A percentile compares a stretch with the other conserved stretches of the same genome.
These are phyloP conservation scores for Lutraria rhynchaena DNA, from an alignment of 1,140 invertebrate genomes.

Conservation along the genomic window DNA sequence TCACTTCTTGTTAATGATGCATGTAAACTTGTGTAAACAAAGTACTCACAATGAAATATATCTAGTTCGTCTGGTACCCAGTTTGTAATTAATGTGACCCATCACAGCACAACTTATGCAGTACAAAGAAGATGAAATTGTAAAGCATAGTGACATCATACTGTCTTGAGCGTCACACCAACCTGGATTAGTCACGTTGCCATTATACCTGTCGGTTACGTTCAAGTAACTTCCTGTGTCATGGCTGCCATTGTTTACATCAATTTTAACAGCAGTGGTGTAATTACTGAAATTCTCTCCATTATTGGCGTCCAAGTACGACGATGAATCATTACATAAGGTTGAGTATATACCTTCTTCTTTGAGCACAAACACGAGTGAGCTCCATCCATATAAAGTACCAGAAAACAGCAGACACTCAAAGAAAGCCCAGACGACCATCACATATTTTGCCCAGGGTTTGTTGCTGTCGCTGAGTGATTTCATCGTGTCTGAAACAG, in stretches of 20 bases:
- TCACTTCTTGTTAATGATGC: too few species aligned
- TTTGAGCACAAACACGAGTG: slow-evolving; percentile 65
- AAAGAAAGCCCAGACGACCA: slow-evolving; percentile 59
- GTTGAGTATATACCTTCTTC: slow-evolving; percentile 58
- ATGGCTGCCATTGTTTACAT: too few species aligned
- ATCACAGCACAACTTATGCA: slow-evolving; percentile 69
- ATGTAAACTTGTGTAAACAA: too few species aligned
- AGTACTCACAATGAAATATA: slow-evolving; percentile 66
- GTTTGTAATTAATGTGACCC: slow-evolving; percentile 69
- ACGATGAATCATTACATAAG: slow-evolving; percentile 24
- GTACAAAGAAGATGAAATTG: slow-evolving; percentile 65
- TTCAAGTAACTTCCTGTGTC: too few species aligned
- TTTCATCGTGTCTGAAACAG: too few species aligned
- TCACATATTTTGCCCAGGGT: slow-evolving; percentile 18
- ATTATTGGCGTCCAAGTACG: too few species aligned
- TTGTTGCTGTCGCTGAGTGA: slow-evolving; percentile 8
- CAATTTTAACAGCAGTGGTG: too few species aligned
- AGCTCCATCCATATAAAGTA: slow-evolving; percentile 67
- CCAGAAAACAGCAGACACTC: slow-evolving; percentile 65
- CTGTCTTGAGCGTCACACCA: slow-evolving; percentile 61
- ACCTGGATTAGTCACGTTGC: too few species aligned
- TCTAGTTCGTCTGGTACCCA: slow-evolving; percentile 67
- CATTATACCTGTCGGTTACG: too few species aligned
- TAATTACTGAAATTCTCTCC: too few species aligned
- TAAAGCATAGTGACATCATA: slow-evolving; percentile 66